These are phyloP conservation scores for Catharus bicknelli DNA, from an alignment of 2,113 vertebrate genomes.

Conservation along the genomic window DNA sequence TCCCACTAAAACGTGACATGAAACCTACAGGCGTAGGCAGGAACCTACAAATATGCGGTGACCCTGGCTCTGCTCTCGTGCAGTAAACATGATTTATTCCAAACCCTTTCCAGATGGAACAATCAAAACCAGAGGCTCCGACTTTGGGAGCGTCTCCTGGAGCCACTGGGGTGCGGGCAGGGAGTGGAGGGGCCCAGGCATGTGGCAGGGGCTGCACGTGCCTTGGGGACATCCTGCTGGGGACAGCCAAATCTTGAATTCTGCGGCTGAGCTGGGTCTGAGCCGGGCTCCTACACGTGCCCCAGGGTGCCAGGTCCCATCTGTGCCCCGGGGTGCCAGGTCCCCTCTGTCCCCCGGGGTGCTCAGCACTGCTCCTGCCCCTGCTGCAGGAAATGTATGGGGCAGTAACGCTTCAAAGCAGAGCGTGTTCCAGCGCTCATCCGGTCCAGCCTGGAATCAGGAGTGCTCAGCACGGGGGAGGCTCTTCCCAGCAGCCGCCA, in stretches of 20 bases:
- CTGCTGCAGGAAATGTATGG: background rate
- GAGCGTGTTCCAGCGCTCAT: background rate
- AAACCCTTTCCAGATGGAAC: slow-evolving; percentile 70
- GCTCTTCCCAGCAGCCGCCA: background rate
- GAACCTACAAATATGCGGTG: slow-evolving; percentile 65
- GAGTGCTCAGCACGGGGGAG: background rate
- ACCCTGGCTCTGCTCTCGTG: slow-evolving; percentile 57
- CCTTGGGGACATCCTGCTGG: background rate
- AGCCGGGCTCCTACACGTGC: rapidly evolving
- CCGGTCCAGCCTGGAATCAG: background rate
- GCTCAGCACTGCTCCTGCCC: rapidly evolving
- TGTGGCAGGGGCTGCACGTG: background rate
- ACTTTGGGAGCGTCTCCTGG: background rate
- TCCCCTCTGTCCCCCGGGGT: no score
- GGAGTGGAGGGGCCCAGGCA: background rate
- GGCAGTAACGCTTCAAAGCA: background rate
- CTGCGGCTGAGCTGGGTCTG: rapidly evolving
- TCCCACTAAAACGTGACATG: slow-evolving; percentile 57
- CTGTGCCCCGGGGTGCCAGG: no score
- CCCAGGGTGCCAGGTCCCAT: background rate
- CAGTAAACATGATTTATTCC: slow-evolving; percentile 65
- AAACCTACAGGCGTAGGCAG: slow-evolving; percentile 60
- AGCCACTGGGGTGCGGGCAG: background rate
- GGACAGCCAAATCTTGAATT: background rate
- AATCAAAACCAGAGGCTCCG: slow-evolving; percentile 64